Evolutionary conservation across 2,113 vertebrate genomes (phyloP).

Genomic region (Tiliqua scincoides): DNA sequence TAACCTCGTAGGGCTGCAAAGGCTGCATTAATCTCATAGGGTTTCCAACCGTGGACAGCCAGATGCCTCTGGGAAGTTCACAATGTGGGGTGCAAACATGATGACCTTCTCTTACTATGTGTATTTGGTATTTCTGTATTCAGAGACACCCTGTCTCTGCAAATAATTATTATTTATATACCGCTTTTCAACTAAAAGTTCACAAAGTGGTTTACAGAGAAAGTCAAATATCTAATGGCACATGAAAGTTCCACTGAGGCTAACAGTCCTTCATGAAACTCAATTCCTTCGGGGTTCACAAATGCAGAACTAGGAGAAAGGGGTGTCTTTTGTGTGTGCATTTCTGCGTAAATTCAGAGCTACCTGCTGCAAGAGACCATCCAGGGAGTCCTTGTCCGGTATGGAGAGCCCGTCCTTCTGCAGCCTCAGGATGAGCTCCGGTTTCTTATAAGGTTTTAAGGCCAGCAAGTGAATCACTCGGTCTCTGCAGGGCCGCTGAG

Average conservation of each 20-base stretch:
- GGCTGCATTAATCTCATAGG: too few species aligned
- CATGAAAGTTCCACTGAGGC: background rate
- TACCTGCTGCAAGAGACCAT: constrained; percentile 94
- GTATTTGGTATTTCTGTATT: background rate
- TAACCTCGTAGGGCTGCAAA: background rate
- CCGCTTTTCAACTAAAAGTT: too few species aligned
- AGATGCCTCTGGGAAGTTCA: background rate
- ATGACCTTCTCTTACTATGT: too few species aligned
- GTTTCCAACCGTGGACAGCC: background rate
- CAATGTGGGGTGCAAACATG: background rate
- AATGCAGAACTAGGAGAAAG: background rate
- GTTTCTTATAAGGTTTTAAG: constrained; percentile 95
- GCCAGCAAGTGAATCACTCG: constrained; percentile 94
- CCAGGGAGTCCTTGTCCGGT: constrained; percentile 90
- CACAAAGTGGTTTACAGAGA: too few species aligned
- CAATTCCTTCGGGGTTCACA: background rate
- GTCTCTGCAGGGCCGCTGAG: constrained; percentile 88
- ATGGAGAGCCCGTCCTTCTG: constrained; percentile 91
- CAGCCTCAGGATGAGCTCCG: constrained; percentile 92
- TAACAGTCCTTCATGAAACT: background rate
- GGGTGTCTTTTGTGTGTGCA: background rate
- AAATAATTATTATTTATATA: too few species aligned
- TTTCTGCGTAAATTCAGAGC: background rate
- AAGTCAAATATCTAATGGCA: too few species aligned
- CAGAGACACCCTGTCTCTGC: background rate